Evolutionary conservation across 2,797 vertebrate species (phyloP).

Genomic region (Tapera naevia): DNA sequence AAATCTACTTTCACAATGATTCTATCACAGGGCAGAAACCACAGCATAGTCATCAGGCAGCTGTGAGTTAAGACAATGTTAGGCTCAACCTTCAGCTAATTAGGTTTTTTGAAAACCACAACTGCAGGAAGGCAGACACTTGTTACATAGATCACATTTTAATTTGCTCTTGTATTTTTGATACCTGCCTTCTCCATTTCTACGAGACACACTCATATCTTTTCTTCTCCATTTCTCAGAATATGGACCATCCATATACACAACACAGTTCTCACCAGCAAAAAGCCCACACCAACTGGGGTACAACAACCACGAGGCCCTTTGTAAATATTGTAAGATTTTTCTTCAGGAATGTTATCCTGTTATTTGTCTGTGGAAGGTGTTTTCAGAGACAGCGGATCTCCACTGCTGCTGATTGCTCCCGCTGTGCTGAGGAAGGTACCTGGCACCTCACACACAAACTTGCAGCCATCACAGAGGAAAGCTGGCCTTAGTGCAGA

Average conservation of each 20-base stretch:
- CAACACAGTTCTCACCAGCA: not conserved
- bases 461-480: rapidly evolving
- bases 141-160: slow-evolving; percentile 12
- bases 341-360: not conserved
- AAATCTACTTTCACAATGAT: not conserved
- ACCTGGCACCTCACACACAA: rapidly evolving
- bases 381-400: not conserved
- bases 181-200: not conserved
- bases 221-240: not conserved
- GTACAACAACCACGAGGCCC: not conserved
- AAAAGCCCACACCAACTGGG: not conserved
- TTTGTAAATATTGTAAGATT: not conserved
- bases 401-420: not conserved
- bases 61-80: not conserved
- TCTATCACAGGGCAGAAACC: slow-evolving; percentile 16
- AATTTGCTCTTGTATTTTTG: slow-evolving; percentile 5
- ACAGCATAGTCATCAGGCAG: not conserved
- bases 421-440: rapidly evolving
- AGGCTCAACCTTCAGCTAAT: slow-evolving; percentile 8
- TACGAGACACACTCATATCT: not conserved
- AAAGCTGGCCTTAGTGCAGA: not conserved
- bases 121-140: not conserved
- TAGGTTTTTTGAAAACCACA: slow-evolving; percentile 39
- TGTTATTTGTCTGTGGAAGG: not conserved
- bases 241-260: not conserved